These are phyloP conservation scores for Sciurus vulgaris DNA, from an alignment of 2,797 vertebrate species.

Conservation along the genomic window DNA sequence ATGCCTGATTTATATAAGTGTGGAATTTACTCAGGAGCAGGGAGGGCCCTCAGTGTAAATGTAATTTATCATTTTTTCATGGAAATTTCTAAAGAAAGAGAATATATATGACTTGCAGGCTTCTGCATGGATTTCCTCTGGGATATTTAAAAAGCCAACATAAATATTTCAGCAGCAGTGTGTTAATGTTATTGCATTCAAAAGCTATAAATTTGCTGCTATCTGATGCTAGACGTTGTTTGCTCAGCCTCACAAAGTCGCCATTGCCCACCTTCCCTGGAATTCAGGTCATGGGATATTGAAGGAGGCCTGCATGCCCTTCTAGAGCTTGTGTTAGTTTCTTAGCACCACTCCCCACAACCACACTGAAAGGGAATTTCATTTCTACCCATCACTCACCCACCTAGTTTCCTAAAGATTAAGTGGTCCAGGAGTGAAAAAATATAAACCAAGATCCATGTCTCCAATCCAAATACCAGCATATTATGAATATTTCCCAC, in stretches of 20 bases:
- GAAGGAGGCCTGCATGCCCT: background rate
- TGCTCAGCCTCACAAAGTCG: constrained; percentile 71
- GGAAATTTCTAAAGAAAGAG: constrained; percentile 85
- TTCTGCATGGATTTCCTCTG: constrained; percentile 85
- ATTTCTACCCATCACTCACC: constrained; percentile 55
- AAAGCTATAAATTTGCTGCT: constrained; percentile 85
- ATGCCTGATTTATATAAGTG: constrained; percentile 84
- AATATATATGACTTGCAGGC: constrained; percentile 83
- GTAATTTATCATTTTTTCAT: constrained; percentile 86
- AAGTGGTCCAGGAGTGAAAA: constrained; percentile 44
- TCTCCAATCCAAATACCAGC: background rate
- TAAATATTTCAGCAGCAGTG: constrained; percentile 87
- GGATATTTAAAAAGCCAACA: constrained; percentile 88
- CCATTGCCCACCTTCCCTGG: constrained; percentile 55
- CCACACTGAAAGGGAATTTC: constrained; percentile 25
- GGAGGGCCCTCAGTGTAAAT: constrained; percentile 78
- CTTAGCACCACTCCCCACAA: background rate
- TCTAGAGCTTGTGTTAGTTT: background rate
- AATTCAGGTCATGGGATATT: background rate
- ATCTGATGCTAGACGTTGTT: constrained; percentile 75
- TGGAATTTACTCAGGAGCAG: constrained; percentile 80
- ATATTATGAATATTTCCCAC: constrained; percentile 41
- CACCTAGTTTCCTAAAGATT: constrained; percentile 64
- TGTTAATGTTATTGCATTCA: constrained; percentile 86
- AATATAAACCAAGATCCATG: background rate